Evolutionary conservation across 1,140 invertebrate species (phyloP).

Genomic region (Listronotus bonariensis): DNA sequence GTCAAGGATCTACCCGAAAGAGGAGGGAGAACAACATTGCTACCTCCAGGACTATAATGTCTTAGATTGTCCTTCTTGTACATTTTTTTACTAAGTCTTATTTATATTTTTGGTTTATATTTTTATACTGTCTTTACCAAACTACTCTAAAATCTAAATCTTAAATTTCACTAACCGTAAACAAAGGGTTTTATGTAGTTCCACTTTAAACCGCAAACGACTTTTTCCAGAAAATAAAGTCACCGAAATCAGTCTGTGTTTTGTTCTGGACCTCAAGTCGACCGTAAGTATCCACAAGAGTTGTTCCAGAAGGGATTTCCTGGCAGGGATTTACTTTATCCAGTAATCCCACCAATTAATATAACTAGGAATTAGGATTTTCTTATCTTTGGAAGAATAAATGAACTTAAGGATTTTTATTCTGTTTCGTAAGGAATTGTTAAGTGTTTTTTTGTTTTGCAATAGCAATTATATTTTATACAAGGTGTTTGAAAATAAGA

Average conservation of each 20-base stretch:
- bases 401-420: background rate
- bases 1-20: too few relatives aligned
- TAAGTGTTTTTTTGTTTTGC: too few relatives aligned
- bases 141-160: too few relatives aligned
- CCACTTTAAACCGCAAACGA: conserved; percentile 14
- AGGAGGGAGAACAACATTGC: too few relatives aligned
- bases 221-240: conserved; percentile 30
- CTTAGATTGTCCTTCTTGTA: too few relatives aligned
- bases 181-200: conserved; percentile 16
- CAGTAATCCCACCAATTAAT: conserved; percentile 36
- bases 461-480: too few relatives aligned
- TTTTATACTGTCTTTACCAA: too few relatives aligned
- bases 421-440: too few relatives aligned
- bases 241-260: conserved; percentile 20
- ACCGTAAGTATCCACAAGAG: conserved; percentile 36
- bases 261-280: conserved; percentile 34
- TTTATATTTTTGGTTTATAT: too few relatives aligned
- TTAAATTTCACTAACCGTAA: background rate
- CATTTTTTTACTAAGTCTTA: too few relatives aligned
- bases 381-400: conserved; percentile 31
- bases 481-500: too few relatives aligned
- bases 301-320: conserved; percentile 30
- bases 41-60: too few relatives aligned
- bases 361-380: conserved; percentile 35
- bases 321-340: conserved; percentile 27